phyloP scores from a whole-genome alignment of 2,113 vertebrate species.

The Sceloporus tristichus region DNA sequence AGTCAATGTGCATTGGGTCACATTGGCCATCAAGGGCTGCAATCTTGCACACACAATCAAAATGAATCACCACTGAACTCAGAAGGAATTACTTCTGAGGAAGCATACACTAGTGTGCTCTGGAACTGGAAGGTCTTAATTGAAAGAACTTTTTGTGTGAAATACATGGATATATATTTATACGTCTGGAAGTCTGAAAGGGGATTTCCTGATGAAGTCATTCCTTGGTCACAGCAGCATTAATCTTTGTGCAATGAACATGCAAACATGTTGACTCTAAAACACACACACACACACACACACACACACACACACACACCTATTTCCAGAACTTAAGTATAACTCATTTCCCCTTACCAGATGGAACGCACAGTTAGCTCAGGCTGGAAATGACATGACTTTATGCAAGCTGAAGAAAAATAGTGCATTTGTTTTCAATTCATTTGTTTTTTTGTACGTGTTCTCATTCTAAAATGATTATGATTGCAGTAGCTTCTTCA shows the following conservation, averaged over 20 bases:
- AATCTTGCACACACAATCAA: not conserved
- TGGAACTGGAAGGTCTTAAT: constrained; percentile 67
- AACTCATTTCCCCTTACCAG: constrained; percentile 52
- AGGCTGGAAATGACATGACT: constrained; percentile 9
- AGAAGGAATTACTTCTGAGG: not conserved
- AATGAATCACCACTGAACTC: not conserved
- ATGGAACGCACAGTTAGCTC: constrained; percentile 3
- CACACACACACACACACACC: constrained; percentile 24
- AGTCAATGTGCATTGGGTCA: constrained; percentile 23
- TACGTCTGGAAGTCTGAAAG: constrained; percentile 79
- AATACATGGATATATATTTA: constrained; percentile 81
- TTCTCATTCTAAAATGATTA: not conserved
- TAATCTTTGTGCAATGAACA: constrained; percentile 61
- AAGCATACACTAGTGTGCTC: constrained; percentile 47
- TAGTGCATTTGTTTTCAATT: constrained; percentile 6
- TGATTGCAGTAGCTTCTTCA: not conserved
- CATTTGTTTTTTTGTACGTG: too few relatives aligned
- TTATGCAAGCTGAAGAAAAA: constrained; percentile 17
- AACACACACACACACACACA: constrained; percentile 9
- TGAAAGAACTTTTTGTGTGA: constrained; percentile 79
- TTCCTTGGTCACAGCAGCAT: constrained; percentile 75
- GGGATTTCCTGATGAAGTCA: constrained; percentile 87
- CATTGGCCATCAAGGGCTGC: constrained; percentile 51
- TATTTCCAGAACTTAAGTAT: constrained; percentile 66
- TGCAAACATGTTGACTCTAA: constrained; percentile 71